A percentile compares a stretch with the other conserved stretches of the same genome.
Conservation (phyloP, 2,113 vertebrate genomes). For the Machaerirhynchus nigripectus region DNA sequence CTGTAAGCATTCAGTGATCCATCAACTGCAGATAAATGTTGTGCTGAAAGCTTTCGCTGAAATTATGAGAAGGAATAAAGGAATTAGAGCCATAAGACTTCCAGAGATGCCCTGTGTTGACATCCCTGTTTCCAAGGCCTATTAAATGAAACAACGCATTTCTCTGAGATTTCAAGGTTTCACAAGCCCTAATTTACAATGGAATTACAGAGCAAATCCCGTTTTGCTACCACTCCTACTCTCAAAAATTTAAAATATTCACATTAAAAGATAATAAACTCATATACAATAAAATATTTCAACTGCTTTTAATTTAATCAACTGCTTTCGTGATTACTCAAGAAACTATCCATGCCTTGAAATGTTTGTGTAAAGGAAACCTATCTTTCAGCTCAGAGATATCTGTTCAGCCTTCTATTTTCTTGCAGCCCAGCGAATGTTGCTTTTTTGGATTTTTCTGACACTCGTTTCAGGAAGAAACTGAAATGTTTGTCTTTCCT, state of each 20-base stretch:
- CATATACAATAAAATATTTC: conserved; percentile 11
- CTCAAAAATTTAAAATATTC: conserved; percentile 32
- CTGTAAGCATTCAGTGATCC: neutral
- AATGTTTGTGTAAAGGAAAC: neutral
- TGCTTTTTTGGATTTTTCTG: conserved; percentile 45
- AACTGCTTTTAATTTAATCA: conserved; percentile 45
- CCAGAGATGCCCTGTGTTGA: neutral
- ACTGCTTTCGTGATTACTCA: neutral
- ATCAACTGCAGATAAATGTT: neutral
- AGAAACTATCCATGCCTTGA: neutral
- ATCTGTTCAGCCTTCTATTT: conserved; percentile 43
- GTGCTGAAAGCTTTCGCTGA: neutral
- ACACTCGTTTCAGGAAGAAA: conserved; percentile 27
- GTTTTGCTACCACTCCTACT: conserved; percentile 46
- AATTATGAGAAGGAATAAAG: conserved; percentile 5
- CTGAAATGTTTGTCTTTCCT: neutral
- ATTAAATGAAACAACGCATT: conserved; percentile 26
- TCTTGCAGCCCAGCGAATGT: neutral
- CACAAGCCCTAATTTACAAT: conserved; percentile 13
- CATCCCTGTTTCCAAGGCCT: conserved; percentile 12
- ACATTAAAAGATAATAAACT: conserved; percentile 35
- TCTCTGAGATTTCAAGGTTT: conserved; percentile 23
- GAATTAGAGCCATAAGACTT: neutral
- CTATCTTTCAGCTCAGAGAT: conserved; percentile 36
- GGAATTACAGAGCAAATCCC: conserved; percentile 58